phyloP scores from a whole-genome alignment of 1,140 invertebrate species.

The Conus betulinus region DNA sequence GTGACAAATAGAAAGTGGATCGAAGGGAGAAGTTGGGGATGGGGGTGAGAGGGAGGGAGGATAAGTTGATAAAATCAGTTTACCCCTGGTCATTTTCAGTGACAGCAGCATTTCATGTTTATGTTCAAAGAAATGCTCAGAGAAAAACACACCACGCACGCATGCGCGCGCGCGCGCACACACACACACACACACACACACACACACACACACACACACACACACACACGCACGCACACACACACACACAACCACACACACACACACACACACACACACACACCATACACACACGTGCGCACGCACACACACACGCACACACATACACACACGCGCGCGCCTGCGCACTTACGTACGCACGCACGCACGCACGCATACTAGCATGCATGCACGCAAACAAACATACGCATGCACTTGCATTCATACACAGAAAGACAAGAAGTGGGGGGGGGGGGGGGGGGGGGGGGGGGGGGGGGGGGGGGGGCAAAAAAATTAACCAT shows the following conservation, averaged over 20 bases:
- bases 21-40: too few relatives aligned
- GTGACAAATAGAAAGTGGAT: too few relatives aligned
- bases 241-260: background rate
- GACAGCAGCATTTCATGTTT: too few relatives aligned
- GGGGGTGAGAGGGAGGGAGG: background rate
- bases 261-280: background rate
- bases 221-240: background rate
- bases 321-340: background rate
- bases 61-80: too few relatives aligned
- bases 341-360: background rate
- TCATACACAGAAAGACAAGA: background rate
- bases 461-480: background rate
- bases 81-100: too few relatives aligned
- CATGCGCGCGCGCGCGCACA: too few relatives aligned
- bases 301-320: conserved; percentile 7
- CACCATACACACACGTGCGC: background rate
- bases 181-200: background rate
- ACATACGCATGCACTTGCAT: conserved; percentile 3
- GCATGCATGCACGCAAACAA: conserved; percentile 17
- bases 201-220: background rate
- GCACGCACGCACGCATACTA: conserved; percentile 13
- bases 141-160: too few relatives aligned
- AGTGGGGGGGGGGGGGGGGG: background rate
- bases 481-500: background rate
- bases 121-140: background rate